Evolutionary conservation across 2,797 vertebrate species (phyloP).

Genomic region (Cynodonichthys magdalenae): DNA sequence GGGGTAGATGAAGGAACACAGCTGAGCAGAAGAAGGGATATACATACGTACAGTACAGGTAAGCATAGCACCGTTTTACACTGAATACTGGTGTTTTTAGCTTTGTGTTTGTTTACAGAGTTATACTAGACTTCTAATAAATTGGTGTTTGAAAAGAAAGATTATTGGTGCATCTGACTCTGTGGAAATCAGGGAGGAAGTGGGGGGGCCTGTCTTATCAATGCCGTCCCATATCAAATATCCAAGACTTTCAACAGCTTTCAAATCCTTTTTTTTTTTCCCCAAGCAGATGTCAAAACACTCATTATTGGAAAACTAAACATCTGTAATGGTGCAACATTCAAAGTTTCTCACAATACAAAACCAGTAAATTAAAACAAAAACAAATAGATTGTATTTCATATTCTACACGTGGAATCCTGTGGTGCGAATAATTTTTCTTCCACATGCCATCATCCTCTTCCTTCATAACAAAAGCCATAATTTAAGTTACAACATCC

Average conservation of each 20-base stretch:
- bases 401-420: slow-evolving; percentile 30
- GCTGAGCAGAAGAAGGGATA: slow-evolving; percentile 70
- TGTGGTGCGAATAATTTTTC: slow-evolving; percentile 29
- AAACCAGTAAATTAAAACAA: slow-evolving; percentile 30
- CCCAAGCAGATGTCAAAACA: slow-evolving; percentile 25
- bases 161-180: slow-evolving; percentile 45
- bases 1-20: slow-evolving; percentile 78
- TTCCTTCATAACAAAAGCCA: slow-evolving; percentile 68
- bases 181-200: slow-evolving; percentile 11
- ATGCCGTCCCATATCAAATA: slow-evolving; percentile 46
- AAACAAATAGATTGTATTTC: slow-evolving; percentile 31
- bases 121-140: slow-evolving; percentile 59
- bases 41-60: slow-evolving; percentile 78
- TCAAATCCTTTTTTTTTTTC: slow-evolving; percentile 10
- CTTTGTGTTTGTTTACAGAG: slow-evolving; percentile 71
- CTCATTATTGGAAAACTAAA: slow-evolving; percentile 22
- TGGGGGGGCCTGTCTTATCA: slow-evolving; percentile 25
- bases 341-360: slow-evolving; percentile 36
- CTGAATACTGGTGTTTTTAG: slow-evolving; percentile 74
- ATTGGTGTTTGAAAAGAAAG: slow-evolving; percentile 47
- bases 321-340: slow-evolving; percentile 47
- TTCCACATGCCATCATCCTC: slow-evolving; percentile 36
- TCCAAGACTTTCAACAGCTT: slow-evolving; percentile 43
- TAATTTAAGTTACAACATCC: slow-evolving; percentile 71
- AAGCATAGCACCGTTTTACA: slow-evolving; percentile 82